Conservation (phyloP, 2,888 invertebrate species). For the Sthenelais limicola region DNA sequence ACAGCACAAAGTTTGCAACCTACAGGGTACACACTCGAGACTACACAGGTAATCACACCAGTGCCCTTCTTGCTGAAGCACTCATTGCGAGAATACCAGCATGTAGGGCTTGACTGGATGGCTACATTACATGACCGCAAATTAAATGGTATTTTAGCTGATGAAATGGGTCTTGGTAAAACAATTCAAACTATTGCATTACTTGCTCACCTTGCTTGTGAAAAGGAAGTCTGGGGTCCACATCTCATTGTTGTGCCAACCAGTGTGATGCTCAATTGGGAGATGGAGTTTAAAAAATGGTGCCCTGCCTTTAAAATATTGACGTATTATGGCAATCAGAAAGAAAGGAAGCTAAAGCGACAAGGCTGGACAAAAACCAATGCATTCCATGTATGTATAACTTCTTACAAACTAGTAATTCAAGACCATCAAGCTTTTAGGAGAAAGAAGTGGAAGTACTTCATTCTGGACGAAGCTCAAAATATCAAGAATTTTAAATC, state of each 20-base stretch:
- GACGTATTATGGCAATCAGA: conserved; percentile 97
- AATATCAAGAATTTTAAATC: conserved; percentile 99
- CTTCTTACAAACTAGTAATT: conserved; percentile 97
- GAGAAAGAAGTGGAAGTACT: conserved; percentile 97
- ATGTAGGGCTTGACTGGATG: conserved; percentile 99
- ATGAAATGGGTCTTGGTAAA: conserved; percentile 99
- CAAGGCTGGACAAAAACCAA: conserved; percentile 97
- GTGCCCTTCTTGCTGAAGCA: conserved; percentile 95
- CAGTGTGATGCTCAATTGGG: conserved; percentile 99
- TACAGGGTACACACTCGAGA: conserved; percentile 96
- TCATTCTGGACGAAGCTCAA: conserved; percentile 97
- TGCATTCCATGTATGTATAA: conserved; percentile 96
- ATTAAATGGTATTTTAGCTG: conserved; percentile 97
- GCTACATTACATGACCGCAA: conserved; percentile 83
- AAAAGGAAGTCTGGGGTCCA: conserved; percentile 90
- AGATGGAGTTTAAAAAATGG: conserved; percentile 99
- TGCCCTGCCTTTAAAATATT: conserved; percentile 99
- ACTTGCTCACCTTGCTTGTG: conserved; percentile 86
- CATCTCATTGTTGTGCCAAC: conserved; percentile 99
- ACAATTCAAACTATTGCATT: conserved; percentile 97
- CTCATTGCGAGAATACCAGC: conserved; percentile 93
- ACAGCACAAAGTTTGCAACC: conserved; percentile 97
- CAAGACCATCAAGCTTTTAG: conserved; percentile 98
- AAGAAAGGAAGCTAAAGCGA: conserved; percentile 82
- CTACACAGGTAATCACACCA: conserved; percentile 92